Base-by-base conservation (phyloP, 2,888 invertebrate species). In the Macrostomum cliftonense region DNA sequence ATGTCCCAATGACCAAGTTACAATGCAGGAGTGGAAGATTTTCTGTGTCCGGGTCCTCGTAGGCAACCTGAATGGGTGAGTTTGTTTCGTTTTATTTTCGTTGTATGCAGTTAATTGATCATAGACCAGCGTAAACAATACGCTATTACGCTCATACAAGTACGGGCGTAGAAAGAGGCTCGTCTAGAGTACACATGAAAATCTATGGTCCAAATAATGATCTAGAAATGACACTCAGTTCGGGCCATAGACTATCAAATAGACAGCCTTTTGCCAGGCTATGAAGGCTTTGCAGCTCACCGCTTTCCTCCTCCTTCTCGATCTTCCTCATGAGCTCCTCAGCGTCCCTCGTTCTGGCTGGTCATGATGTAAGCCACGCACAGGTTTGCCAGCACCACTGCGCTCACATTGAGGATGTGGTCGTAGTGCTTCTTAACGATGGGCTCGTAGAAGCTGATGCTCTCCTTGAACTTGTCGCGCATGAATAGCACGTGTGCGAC, bases 391-490 rank as follows among this genome's bases (percentile, higher is more conserved):
- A 97, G 74, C 40, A 97, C 91, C 38, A 95, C 88, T n/a, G 97
- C 91, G 62, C 89, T 88, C 13, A 95, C 82, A 57, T 83, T 81
- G 67, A 97, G 75, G 61, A 97, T 83, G 57, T 73, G 85, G 55
- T 88, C 85, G 60, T 82, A 87, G 70, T 83, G 83, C 65, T 89
- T 89, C 59, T 87, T 84, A 0, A 97, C 91, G 50, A 95, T 83
- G 0, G 93, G 91, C 63, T 95, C 95, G 67, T 97, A 97, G 71
- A 97, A 97, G 42, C 85, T 87, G 1, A 88, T 83, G 0, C 95
- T 87, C 72, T 97, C 93, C 65, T 89, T 89, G 67, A 89, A 97
- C 69, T 95, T 95, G 65, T 91, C 91, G 72, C 95, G 93, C 95
- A 99, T 97, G 67, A 95, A 97, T 2, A 97, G 75, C 1, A 95